Conservation (phyloP, 2,888 invertebrate genomes). For the Galerucella pusilla region DNA sequence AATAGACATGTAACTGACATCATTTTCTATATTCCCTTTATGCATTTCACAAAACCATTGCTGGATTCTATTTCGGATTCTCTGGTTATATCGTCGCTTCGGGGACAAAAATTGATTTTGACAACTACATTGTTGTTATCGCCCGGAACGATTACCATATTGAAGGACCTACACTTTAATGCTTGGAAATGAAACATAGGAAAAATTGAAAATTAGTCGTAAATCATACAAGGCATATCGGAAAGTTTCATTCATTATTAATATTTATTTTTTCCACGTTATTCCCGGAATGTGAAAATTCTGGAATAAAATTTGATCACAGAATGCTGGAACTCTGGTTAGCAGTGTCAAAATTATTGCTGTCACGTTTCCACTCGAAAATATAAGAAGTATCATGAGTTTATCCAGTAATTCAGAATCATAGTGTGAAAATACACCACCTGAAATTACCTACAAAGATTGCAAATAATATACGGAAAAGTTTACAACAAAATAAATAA, state of each 20-base stretch:
- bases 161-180: not conserved
- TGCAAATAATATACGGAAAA: no score
- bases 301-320: no score
- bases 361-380: no score
- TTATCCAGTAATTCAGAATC: no score
- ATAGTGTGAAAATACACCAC: no score
- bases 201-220: not conserved
- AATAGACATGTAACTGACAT: not conserved
- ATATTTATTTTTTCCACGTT: no score
- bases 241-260: not conserved
- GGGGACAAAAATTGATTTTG: not conserved
- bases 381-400: no score
- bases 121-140: not conserved
- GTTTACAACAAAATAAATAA: no score
- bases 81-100: not conserved
- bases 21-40: not conserved
- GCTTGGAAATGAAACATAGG: not conserved
- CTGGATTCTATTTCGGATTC: not conserved
- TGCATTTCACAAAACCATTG: not conserved
- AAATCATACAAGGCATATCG: not conserved
- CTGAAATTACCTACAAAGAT: no score
- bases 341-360: no score
- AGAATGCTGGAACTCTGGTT: no score
- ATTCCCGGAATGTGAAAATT: no score
- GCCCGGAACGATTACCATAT: not conserved